Conservation (phyloP, 2,888 invertebrate genomes). For the Acanthosepion esculentum region DNA sequence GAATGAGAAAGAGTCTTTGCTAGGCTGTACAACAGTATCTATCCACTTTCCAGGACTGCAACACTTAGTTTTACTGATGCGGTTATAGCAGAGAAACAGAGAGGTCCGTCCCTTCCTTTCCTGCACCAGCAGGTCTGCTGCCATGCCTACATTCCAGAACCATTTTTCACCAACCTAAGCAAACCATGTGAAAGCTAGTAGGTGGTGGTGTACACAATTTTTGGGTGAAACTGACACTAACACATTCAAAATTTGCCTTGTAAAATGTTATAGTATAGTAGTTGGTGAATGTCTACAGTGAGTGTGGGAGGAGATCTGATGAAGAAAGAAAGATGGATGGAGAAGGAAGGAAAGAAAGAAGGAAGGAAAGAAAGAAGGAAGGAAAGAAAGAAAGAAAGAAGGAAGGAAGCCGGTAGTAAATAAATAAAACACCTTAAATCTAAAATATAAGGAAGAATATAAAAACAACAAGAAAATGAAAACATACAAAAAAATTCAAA, state of each 20-base stretch:
- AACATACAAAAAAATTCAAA: no score
- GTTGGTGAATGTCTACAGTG: background rate
- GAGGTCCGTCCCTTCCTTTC: conserved; percentile 39
- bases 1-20: background rate
- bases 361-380: background rate
- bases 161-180: conserved; percentile 42
- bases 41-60: no score
- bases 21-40: no score
- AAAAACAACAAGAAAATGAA: no score
- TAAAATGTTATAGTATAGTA: background rate
- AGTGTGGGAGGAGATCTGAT: no score
- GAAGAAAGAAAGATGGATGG: no score
- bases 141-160: conserved; percentile 47
- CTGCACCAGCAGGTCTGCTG: conserved; percentile 38
- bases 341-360: no score
- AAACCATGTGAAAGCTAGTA: background rate
- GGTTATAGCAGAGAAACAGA: background rate
- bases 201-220: background rate
- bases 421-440: no score
- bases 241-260: no score
- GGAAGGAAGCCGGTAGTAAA: background rate
- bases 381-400: background rate
- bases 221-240: background rate
- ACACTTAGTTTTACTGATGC: no score
- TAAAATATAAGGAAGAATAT: no score